A percentile compares a stretch with the other conserved stretches of the same genome.
phyloP scores from a whole-genome alignment of 2,113 vertebrate genomes.

The Asarcornis scutulata region DNA sequence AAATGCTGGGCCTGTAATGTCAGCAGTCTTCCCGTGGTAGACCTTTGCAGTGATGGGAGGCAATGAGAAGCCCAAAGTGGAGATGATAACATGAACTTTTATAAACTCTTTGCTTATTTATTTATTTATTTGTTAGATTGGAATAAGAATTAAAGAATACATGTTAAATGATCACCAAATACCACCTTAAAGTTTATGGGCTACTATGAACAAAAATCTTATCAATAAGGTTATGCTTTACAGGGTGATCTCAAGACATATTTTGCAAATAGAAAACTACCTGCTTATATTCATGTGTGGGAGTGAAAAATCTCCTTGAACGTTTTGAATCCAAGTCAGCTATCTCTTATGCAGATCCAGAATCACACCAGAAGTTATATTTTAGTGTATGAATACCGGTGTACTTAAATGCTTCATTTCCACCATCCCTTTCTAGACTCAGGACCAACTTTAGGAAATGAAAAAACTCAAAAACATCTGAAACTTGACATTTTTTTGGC shows the following conservation, averaged over 20 bases:
- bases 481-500: conserved; percentile 42
- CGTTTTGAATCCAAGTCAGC: neutral
- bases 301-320: neutral
- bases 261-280: neutral
- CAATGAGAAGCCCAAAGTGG: neutral
- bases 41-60: neutral
- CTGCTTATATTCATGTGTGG: neutral
- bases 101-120: neutral
- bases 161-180: fast-evolving
- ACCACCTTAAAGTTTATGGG: neutral
- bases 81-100: neutral
- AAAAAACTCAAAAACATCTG: neutral
- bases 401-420: neutral
- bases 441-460: fast-evolving
- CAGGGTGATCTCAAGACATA: neutral
- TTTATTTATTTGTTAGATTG: neutral
- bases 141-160: neutral
- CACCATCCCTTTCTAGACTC: neutral
- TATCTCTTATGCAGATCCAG: neutral
- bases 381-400: neutral
- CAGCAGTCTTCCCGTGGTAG: neutral
- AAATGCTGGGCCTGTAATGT: neutral
- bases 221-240: fast-evolving
- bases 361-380: neutral
- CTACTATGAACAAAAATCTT: neutral